These are phyloP conservation scores for Lasioglossum leucozonium DNA, from an alignment of 2,888 invertebrate genomes.

Conservation along the genomic window DNA sequence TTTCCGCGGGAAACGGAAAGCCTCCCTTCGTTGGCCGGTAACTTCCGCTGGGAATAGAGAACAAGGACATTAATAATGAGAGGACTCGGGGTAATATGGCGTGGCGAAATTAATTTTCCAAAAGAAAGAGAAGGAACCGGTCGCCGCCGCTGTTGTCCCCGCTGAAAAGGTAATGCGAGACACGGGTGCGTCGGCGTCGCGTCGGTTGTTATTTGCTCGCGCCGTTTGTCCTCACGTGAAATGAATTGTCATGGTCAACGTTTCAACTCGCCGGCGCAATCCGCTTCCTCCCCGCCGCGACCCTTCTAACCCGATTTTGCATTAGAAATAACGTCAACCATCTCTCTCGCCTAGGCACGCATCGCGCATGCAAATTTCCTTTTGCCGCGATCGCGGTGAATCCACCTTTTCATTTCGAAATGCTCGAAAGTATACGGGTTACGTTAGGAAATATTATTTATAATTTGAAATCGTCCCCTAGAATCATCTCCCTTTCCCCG, in stretches of 20 bases:
- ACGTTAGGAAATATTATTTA: no score
- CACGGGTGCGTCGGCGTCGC: not conserved
- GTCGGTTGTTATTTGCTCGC: not conserved
- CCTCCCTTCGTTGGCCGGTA: not conserved
- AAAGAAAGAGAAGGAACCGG: conserved; percentile 3
- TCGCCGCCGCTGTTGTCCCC: not conserved
- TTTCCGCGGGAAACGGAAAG: conserved; percentile 18
- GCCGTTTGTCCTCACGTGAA: not conserved
- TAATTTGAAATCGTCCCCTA: no score
- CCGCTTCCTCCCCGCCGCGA: not conserved
- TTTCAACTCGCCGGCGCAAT: not conserved
- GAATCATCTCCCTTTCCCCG: not conserved
- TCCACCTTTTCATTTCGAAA: not conserved
- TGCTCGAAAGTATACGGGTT: not conserved
- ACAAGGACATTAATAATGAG: conserved; percentile 1
- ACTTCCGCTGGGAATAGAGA: conserved; percentile 9
- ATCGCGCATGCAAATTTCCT: not conserved
- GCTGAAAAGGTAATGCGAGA: conserved; percentile 13
- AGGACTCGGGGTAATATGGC: not conserved
- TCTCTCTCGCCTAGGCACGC: no score
- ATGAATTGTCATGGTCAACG: not conserved
- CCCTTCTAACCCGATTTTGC: not conserved
- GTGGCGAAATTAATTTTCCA: conserved; percentile 11
- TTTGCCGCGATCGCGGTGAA: not conserved
- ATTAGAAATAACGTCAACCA: not conserved